Evolutionary conservation across 35 echinoderm and acorn worm genomes (phyloP).

Genomic region (Hemicentrotus pulcherrimus): DNA sequence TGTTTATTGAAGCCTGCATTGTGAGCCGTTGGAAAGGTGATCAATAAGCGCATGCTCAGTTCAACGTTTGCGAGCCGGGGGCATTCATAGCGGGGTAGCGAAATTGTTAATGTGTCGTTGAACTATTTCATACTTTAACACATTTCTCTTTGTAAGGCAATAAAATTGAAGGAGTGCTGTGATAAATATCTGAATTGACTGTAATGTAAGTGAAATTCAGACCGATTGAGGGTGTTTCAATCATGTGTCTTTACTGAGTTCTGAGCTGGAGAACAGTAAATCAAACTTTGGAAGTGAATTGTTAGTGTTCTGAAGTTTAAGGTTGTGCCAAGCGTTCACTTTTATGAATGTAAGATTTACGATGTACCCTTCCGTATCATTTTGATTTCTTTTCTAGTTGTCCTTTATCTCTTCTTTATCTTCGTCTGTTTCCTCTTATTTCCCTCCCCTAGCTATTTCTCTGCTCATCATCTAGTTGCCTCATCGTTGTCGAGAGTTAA

Average conservation of each 20-base stretch:
- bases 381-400: background rate
- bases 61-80: background rate
- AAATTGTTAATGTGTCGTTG: slow-evolving; percentile 31
- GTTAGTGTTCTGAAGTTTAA: background rate
- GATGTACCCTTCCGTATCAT: background rate
- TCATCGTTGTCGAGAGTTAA: no score
- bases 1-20: background rate
- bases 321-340: background rate
- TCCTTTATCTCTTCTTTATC: background rate
- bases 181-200: background rate
- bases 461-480: no score
- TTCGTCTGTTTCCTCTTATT: background rate
- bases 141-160: background rate
- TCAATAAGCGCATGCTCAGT: background rate
- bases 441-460: background rate
- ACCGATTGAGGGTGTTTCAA: background rate
- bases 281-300: background rate
- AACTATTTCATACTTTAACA: background rate
- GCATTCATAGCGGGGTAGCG: background rate
- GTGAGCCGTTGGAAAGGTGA: background rate
- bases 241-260: background rate
- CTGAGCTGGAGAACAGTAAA: background rate
- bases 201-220: background rate
- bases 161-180: background rate
- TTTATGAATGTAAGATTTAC: slow-evolving; percentile 14